Base-by-base conservation (phyloP, 2,113 vertebrate species). In the Arenaria interpres region DNA sequence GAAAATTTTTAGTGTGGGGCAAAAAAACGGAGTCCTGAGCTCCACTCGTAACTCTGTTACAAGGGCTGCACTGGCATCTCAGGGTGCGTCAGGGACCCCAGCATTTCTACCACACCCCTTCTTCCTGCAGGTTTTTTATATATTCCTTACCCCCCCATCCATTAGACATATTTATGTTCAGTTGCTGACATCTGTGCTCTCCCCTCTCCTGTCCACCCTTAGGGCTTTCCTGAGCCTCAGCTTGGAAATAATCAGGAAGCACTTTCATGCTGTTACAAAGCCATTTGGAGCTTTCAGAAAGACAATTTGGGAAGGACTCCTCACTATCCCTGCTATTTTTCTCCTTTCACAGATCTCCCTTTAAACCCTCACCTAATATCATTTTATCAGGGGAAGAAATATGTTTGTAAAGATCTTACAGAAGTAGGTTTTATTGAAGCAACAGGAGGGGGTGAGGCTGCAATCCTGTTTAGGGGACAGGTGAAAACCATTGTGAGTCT, bases 201-300 rank as follows among this genome's bases (percentile, higher is more conserved):
- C 46, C 56, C 12, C 24, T 78, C 22, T 72, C 24, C 74, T 73
- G 39, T 64, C 74, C 22, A 69, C 14, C 14, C 32, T 46, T 17
- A 43, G 48, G 73, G 45, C 35, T 93, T 81, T 89, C 80, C 86
- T 35, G 22, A 69, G 39, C 28, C 45, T 92, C 60, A 75, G 45
- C 66, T 78, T 75, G 54, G 83, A 60, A 78, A 81, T 76, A 76
- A 79, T 81, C 77, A 75, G 32, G 88, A 85, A 84, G 60, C 60
- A 64, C 63, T 93, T 95, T 92, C 80, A 32, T 79, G 84, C 89
- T 62, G 62, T 91, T 91, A 75, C 24, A 56, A 82, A 94, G 37
- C 41, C 89, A 92, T 91, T 87, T 91, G n/a, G 62, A 91, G 80
- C 73, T 95, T 85, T 95, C 84, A 97, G 69, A 76, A 71, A 74